Percentiles rank a stretch among this genome's conserved stretches.
Conservation (phyloP, 2,113 vertebrate species). For the Piprites chloris region DNA sequence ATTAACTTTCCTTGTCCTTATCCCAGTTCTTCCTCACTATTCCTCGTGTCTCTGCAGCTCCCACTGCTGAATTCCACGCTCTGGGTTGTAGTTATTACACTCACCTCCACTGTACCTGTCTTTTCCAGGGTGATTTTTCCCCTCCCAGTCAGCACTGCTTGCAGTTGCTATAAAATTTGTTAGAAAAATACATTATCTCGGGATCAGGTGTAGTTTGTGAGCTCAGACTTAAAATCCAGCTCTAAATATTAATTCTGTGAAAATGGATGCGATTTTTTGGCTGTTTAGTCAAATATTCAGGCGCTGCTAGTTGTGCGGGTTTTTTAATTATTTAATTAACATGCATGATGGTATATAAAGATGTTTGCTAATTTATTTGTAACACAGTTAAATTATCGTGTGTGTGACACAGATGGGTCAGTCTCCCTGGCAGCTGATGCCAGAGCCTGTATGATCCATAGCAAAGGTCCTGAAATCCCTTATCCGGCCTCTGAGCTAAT, state of each 20-base stretch:
- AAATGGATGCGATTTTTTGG: background rate
- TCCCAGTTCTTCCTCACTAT: background rate
- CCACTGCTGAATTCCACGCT: background rate
- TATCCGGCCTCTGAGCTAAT: background rate
- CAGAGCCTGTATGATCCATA: background rate
- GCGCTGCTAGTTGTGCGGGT: no score
- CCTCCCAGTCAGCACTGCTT: background rate
- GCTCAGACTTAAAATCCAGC: background rate
- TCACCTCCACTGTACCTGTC: background rate
- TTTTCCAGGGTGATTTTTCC: background rate
- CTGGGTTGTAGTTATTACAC: background rate
- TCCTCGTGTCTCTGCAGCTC: background rate
- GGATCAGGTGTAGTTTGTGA: background rate
- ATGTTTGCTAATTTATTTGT: background rate
- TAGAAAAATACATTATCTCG: background rate
- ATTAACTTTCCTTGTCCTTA: background rate
- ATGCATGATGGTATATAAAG: background rate
- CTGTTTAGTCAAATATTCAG: background rate
- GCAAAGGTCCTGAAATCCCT: background rate
- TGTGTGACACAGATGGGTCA: background rate
- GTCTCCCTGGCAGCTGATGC: background rate
- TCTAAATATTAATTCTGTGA: background rate
- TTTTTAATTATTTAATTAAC: background rate
- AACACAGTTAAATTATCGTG: accelerated
- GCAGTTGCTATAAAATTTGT: background rate